Conservation (phyloP, 2,888 invertebrate species). For the Penaeus monodon region DNA sequence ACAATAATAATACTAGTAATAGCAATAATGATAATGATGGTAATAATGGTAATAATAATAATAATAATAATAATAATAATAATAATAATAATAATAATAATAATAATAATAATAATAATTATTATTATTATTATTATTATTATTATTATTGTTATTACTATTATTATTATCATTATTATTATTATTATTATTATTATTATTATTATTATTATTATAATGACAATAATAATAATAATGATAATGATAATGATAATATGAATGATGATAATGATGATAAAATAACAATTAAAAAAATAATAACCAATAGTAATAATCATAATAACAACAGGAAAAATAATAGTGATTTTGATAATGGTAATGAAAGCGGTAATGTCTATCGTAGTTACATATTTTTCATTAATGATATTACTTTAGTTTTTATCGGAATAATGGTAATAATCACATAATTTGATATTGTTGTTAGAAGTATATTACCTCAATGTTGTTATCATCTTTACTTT, state of each 20-base stretch:
- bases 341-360: not conserved
- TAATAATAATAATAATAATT: not conserved
- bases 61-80: constrained; percentile 41
- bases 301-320: not conserved
- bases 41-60: constrained; percentile 33
- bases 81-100: not conserved
- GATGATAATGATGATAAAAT: not conserved
- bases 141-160: too few species aligned
- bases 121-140: too few species aligned
- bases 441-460: too few species aligned
- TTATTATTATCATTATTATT: too few species aligned
- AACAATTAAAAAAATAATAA: not conserved
- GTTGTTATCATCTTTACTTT: too few species aligned
- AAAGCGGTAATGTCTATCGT: too few species aligned
- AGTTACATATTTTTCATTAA: too few species aligned
- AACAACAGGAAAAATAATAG: not conserved
- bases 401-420: too few species aligned
- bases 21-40: constrained; percentile 19
- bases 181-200: too few species aligned
- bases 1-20: not conserved
- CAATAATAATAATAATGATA: not conserved
- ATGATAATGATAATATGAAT: not conserved
- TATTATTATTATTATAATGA: not conserved
- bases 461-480: too few species aligned
- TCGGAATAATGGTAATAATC: too few species aligned